phyloP scores from a whole-genome alignment of 2,113 vertebrate species.

The Rhinolophus sinicus region DNA sequence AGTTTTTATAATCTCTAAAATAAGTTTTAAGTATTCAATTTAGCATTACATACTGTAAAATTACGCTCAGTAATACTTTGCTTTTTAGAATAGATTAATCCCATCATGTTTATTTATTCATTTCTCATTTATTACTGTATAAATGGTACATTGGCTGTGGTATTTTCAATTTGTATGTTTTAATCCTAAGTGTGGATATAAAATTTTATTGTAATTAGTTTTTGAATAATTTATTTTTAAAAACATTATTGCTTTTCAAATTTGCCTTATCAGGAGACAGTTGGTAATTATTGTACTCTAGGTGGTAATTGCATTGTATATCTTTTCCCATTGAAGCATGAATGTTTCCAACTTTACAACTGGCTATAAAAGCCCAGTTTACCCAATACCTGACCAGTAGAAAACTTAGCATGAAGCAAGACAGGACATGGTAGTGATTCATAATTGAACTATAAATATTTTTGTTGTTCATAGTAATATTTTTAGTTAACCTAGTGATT shows the following conservation, averaged over 20 bases:
- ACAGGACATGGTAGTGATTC: not conserved
- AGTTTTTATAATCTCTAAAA: conserved; percentile 9
- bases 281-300: not conserved
- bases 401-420: not conserved
- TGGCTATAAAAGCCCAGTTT: not conserved
- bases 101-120: not conserved
- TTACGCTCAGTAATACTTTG: not conserved
- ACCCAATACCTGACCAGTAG: not conserved
- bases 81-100: conserved; percentile 7
- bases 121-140: not conserved
- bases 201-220: conserved; percentile 21
- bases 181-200: conserved; percentile 24
- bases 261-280: not conserved
- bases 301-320: not conserved
- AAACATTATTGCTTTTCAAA: conserved; percentile 26
- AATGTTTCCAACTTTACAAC: not conserved
- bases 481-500: not conserved
- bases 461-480: not conserved
- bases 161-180: conserved; percentile 53
- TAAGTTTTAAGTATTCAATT: not conserved
- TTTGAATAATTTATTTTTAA: conserved; percentile 39
- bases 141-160: not conserved
- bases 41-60: conserved; percentile 4
- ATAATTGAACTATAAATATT: not conserved
- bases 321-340: not conserved